phyloP scores from a whole-genome alignment of 2,797 vertebrate species.

The Pantherophis vulpinus region DNA sequence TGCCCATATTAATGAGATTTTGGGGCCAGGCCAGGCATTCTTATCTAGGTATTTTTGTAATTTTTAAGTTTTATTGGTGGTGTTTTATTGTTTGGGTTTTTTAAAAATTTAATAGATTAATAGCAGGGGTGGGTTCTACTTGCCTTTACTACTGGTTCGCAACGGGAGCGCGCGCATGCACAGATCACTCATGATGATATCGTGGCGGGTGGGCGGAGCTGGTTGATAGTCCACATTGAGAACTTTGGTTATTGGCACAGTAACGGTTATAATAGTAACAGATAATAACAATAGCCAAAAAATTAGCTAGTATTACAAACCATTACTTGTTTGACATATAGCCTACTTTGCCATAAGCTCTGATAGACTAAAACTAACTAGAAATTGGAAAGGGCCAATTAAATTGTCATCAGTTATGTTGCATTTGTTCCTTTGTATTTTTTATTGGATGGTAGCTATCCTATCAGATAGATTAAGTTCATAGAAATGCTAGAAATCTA shows the following conservation, averaged over 20 bases:
- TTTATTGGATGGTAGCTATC: background rate
- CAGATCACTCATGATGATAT: no score
- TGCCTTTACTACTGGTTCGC: no score
- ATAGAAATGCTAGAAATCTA: background rate
- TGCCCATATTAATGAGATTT: background rate
- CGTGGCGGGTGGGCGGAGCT: no score
- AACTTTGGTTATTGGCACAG: background rate
- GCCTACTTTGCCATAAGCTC: background rate
- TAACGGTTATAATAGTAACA: background rate
- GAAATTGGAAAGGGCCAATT: background rate
- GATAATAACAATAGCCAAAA: background rate
- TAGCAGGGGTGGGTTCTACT: background rate
- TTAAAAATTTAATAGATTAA: background rate
- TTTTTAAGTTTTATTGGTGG: background rate
- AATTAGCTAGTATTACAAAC: background rate
- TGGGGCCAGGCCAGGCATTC: background rate
- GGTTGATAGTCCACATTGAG: background rate
- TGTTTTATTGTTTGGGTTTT: background rate
- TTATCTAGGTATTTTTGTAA: background rate
- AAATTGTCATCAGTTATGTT: background rate
- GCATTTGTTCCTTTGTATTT: background rate
- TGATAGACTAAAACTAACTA: background rate
- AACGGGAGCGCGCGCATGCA: no score
- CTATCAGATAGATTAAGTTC: background rate
- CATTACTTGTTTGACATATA: background rate